Evolutionary conservation across 2,888 invertebrate genomes (phyloP).

Genomic region (Ochropleura plecta): DNA sequence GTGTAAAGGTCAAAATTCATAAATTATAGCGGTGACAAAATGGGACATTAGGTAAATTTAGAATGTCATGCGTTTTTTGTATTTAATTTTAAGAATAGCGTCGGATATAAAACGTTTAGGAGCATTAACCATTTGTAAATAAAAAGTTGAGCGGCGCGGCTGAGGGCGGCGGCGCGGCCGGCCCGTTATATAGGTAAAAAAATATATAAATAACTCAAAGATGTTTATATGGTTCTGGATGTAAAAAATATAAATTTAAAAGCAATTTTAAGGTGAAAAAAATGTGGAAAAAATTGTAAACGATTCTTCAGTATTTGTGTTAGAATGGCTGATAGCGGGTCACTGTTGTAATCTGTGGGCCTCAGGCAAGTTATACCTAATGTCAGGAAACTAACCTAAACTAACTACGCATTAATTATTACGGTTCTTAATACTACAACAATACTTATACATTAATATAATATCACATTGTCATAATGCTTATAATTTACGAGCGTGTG

Average conservation of each 20-base stretch:
- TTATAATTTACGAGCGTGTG: conserved; percentile 91
- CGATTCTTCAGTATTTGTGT: conserved; percentile 89
- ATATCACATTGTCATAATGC: conserved; percentile 91
- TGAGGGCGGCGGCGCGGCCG: conserved; percentile 79
- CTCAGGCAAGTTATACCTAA: conserved; percentile 85
- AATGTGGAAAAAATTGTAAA: conserved; percentile 82
- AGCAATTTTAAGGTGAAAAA: conserved; percentile 84
- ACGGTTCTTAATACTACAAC: conserved; percentile 89
- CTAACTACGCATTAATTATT: conserved; percentile 89
- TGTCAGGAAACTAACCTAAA: conserved; percentile 86
- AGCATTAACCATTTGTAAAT: conserved; percentile 93
- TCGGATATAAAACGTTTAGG: conserved; percentile 92
- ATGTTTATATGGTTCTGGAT: conserved; percentile 91
- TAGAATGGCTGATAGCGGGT: conserved; percentile 86
- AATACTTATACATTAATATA: conserved; percentile 89
- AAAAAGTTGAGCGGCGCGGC: conserved; percentile 84
- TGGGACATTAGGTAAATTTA: conserved; percentile 89
- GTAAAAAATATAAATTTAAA: conserved; percentile 89
- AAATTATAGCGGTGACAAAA: conserved; percentile 90
- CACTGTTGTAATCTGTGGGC: conserved; percentile 90
- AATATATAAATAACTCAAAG: conserved; percentile 90
- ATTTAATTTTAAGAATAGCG: conserved; percentile 91
- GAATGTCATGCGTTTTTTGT: conserved; percentile 91
- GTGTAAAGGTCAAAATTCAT: conserved; percentile 91
- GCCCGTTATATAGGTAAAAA: conserved; percentile 89